Evolutionary conservation across 23 tunicate genomes (phyloP).

Genomic region (Botrylloides violaceus): DNA sequence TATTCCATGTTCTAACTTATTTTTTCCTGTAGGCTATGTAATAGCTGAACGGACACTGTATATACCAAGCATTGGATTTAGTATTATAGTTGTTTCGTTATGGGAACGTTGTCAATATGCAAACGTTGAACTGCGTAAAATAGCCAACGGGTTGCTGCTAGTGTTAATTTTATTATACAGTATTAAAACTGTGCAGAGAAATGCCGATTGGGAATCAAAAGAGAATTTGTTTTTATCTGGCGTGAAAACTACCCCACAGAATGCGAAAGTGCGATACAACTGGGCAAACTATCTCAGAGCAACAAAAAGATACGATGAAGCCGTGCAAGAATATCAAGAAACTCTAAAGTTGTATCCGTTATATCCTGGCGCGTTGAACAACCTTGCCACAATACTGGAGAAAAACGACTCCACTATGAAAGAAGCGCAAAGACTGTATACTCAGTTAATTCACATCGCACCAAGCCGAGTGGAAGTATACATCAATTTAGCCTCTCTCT

Average conservation of each 20-base stretch:
- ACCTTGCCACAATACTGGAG: conserved; percentile 56
- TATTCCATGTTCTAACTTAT: conserved; percentile 81
- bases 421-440: conserved; percentile 26
- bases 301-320: conserved; percentile 26
- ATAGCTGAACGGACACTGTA: conserved; percentile 92
- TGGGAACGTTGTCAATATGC: background rate
- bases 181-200: background rate
- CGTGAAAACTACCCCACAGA: conserved; percentile 21
- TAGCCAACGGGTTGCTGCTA: background rate
- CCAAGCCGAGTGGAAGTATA: conserved; percentile 22
- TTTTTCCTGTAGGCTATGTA: conserved; percentile 91
- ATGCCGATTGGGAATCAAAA: conserved; percentile 7
- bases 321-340: conserved; percentile 28
- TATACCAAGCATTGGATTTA: conserved; percentile 81
- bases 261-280: conserved; percentile 51
- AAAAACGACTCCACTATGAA: conserved; percentile 7
- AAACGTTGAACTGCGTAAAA: background rate
- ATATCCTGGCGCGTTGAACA: conserved; percentile 51
- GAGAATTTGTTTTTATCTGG: conserved; percentile 25
- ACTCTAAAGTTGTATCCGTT: conserved; percentile 30
- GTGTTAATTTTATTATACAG: background rate
- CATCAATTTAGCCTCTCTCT: conserved; percentile 29
- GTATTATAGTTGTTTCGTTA: conserved; percentile 44
- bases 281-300: conserved; percentile 42
- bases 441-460: conserved; percentile 17